These are phyloP conservation scores for Zosterops hypoxanthus DNA, from an alignment of 2,113 vertebrate species.

Conservation along the genomic window DNA sequence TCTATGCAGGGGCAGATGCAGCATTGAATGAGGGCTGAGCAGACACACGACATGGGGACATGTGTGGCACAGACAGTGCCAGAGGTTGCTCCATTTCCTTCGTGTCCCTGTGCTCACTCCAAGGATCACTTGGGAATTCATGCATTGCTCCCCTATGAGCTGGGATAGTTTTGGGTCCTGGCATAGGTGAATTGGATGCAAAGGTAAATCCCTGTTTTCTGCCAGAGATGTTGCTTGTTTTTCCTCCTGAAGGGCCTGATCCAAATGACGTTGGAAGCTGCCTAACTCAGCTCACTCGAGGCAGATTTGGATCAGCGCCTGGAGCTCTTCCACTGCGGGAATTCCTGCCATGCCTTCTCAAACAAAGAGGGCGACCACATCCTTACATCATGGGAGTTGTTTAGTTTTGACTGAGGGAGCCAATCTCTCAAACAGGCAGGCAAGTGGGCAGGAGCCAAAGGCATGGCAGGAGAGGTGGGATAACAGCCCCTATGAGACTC, in stretches of 20 bases:
- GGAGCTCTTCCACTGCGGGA: not conserved
- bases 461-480: not conserved
- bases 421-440: not conserved
- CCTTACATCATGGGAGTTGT: not conserved
- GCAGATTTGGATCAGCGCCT: not conserved
- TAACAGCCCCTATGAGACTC: fast-evolving
- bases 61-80: not conserved
- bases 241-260: not conserved
- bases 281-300: fast-evolving
- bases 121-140: not conserved
- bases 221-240: not conserved
- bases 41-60: not conserved
- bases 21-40: not conserved
- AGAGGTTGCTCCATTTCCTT: not conserved
- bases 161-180: not conserved
- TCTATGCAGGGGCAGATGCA: slow-evolving; percentile 19
- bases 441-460: not conserved
- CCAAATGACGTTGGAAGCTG: not conserved
- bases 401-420: not conserved
- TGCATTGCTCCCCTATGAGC: fast-evolving
- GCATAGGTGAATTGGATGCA: not conserved
- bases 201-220: not conserved
- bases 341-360: slow-evolving; percentile 26
- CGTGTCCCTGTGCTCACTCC: not conserved
- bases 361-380: not conserved